Evolutionary conservation across 2,888 invertebrate genomes (phyloP).

Genomic region (Nebria salina): DNA sequence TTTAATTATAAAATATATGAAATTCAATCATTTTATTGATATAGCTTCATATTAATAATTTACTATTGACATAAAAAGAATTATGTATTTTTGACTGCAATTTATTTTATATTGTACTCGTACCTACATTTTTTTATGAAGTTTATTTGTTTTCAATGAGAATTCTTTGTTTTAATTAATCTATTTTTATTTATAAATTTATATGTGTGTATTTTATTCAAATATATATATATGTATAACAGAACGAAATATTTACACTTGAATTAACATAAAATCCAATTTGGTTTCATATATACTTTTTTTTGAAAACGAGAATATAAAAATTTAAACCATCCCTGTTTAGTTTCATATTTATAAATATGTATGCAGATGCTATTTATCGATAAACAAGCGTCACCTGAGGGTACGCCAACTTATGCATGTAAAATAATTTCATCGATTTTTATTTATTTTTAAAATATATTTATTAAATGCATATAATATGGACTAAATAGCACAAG

Average conservation of each 20-base stretch:
- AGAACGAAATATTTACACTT: background rate
- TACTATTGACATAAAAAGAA: background rate
- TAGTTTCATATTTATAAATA: conserved; percentile 3
- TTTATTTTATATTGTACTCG: background rate
- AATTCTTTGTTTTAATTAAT: too few relatives aligned
- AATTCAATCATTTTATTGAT: too few relatives aligned
- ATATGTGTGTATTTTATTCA: too few relatives aligned
- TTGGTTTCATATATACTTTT: background rate
- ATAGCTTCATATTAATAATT: background rate
- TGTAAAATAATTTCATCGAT: conserved; percentile 6
- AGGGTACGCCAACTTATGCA: conserved; percentile 11
- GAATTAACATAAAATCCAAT: background rate
- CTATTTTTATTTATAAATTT: too few relatives aligned
- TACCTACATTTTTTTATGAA: background rate
- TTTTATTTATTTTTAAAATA: background rate
- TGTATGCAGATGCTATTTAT: conserved; percentile 11
- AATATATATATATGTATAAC: too few relatives aligned
- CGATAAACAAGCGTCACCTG: conserved; percentile 3
- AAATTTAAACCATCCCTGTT: background rate
- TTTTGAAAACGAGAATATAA: background rate
- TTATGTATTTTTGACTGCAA: background rate
- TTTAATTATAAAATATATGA: too few relatives aligned
- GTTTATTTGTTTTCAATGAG: background rate
- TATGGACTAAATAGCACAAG: background rate
- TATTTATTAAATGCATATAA: background rate